Percentiles rank a stretch among this genome's conserved stretches.
phyloP scores from a whole-genome alignment of 1,140 invertebrate genomes.

The Panulirus ornatus region DNA sequence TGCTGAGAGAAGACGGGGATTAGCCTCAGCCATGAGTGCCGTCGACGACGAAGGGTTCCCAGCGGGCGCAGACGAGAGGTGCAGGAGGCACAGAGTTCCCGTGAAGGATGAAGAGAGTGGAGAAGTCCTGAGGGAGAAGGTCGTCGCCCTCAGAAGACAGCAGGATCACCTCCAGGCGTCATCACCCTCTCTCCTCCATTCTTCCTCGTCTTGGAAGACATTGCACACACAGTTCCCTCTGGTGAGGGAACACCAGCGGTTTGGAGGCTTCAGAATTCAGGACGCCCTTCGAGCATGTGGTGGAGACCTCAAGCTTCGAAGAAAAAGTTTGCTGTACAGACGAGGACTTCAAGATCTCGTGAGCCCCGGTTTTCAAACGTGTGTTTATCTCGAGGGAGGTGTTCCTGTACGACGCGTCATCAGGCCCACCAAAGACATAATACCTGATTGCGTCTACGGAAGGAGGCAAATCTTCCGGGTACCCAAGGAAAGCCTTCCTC shows the following conservation, averaged over 20 bases:
- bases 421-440: background rate
- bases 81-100: background rate
- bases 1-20: too few species aligned
- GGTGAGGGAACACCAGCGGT: background rate
- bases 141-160: constrained; percentile 9
- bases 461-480: constrained; percentile 33
- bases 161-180: background rate
- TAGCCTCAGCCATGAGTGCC: background rate
- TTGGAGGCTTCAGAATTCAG: constrained; percentile 44
- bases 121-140: background rate
- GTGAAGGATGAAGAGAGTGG: constrained; percentile 27
- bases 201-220: background rate
- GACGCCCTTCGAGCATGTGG: background rate
- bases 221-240: background rate
- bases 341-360: background rate
- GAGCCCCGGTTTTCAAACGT: constrained; percentile 18
- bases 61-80: background rate
- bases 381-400: constrained; percentile 23
- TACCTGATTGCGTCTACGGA: too few species aligned
- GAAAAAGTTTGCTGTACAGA: background rate
- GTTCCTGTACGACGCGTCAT: constrained; percentile 1
- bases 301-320: background rate
- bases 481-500: constrained; percentile 15
- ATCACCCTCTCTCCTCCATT: background rate
- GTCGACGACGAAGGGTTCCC: constrained; percentile 41